These are phyloP conservation scores for Cryptops parisi DNA, from an alignment of 2,888 invertebrate genomes.

Conservation along the genomic window DNA sequence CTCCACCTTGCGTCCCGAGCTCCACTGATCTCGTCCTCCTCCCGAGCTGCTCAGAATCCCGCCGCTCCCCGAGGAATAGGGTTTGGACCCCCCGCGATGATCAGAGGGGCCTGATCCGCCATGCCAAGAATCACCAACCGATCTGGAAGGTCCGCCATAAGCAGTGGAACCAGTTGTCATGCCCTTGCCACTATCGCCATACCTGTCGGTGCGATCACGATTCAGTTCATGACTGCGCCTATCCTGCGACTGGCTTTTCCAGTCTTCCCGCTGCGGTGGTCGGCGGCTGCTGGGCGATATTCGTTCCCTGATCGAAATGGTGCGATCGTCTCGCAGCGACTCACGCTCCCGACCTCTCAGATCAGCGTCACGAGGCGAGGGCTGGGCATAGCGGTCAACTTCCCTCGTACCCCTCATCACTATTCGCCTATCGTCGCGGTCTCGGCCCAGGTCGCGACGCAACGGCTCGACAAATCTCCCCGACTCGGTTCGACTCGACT, in stretches of 20 bases:
- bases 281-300: not conserved
- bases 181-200: slow-evolving; percentile 14
- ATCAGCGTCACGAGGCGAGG: slow-evolving; percentile 14
- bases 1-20: slow-evolving; percentile 12
- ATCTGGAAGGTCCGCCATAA: slow-evolving; percentile 7
- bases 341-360: slow-evolving; percentile 12
- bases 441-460: slow-evolving; percentile 11
- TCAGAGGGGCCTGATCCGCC: slow-evolving; percentile 12
- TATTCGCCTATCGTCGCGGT: slow-evolving; percentile 11
- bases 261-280: slow-evolving; percentile 6
- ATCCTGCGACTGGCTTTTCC: slow-evolving; percentile 8
- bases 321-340: slow-evolving; percentile 7
- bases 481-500: slow-evolving; percentile 7
- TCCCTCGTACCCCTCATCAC: slow-evolving; percentile 3
- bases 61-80: slow-evolving; percentile 11
- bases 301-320: slow-evolving; percentile 13
- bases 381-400: slow-evolving; percentile 7
- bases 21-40: slow-evolving; percentile 10
- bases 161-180: slow-evolving; percentile 11
- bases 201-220: slow-evolving; percentile 3
- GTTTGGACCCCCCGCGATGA: slow-evolving; percentile 12
- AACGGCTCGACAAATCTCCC: slow-evolving; percentile 7
- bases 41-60: slow-evolving; percentile 1
- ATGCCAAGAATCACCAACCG: slow-evolving; percentile 11
- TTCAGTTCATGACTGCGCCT: slow-evolving; percentile 2